A percentile compares a stretch with the other conserved stretches of the same genome.
Conservation (phyloP, 2,113 vertebrate genomes). For the Paramisgurnus dabryanus region DNA sequence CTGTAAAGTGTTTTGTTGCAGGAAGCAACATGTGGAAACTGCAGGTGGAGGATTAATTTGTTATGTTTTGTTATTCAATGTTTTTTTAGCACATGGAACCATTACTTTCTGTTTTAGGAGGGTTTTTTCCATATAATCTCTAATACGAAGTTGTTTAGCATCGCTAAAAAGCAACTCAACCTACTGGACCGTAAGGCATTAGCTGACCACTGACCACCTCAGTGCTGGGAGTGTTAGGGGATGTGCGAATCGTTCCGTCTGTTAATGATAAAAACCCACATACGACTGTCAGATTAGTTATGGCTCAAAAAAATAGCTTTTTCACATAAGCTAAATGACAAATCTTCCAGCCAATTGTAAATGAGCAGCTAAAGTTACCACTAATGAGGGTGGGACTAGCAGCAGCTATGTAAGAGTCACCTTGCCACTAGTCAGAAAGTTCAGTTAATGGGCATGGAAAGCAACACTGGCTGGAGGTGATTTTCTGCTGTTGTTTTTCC, state of each 20-base stretch:
- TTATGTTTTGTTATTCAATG: slow-evolving; percentile 61
- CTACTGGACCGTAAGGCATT: slow-evolving; percentile 61
- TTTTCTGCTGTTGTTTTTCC: slow-evolving; percentile 62
- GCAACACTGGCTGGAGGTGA: slow-evolving; percentile 66
- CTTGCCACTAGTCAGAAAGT: slow-evolving; percentile 67
- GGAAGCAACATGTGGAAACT: slow-evolving; percentile 51
- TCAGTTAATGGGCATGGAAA: slow-evolving; percentile 67
- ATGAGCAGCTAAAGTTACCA: neutral
- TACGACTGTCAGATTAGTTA: slow-evolving; percentile 63
- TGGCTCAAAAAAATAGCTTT: slow-evolving; percentile 53
- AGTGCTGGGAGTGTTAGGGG: slow-evolving; percentile 56
- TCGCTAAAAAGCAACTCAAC: slow-evolving; percentile 64
- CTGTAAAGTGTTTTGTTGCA: slow-evolving; percentile 54
- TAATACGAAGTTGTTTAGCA: neutral
- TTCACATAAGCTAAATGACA: slow-evolving; percentile 51
- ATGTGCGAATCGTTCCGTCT: slow-evolving; percentile 52
- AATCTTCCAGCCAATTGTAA: slow-evolving; percentile 60
- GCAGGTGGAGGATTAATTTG: slow-evolving; percentile 65
- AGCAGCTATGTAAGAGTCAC: slow-evolving; percentile 59
- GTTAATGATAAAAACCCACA: slow-evolving; percentile 69
- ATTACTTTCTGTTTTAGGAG: slow-evolving; percentile 7
- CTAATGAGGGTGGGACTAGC: slow-evolving; percentile 38
- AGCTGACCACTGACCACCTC: slow-evolving; percentile 72
- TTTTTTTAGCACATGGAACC: slow-evolving; percentile 50
- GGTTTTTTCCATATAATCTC: neutral